These are phyloP conservation scores for Steinernema feltiae DNA, from an alignment of 1,140 invertebrate genomes.

Conservation along the genomic window DNA sequence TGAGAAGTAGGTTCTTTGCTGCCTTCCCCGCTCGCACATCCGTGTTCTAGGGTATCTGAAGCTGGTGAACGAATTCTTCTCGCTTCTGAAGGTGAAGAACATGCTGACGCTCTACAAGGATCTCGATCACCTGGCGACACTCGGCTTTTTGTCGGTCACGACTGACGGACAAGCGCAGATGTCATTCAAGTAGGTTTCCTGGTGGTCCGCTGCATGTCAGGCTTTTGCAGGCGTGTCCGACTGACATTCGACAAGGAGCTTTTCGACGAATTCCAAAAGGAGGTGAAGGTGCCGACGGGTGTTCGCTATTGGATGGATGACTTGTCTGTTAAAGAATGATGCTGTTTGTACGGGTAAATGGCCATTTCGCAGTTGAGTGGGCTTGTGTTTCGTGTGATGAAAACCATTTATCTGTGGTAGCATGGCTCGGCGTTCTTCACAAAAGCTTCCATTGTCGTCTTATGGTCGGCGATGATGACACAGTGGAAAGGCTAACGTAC, in stretches of 20 bases:
- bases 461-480: slow-evolving; percentile 27
- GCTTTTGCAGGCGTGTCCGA: background rate
- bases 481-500: slow-evolving; percentile 26
- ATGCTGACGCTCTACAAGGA: background rate
- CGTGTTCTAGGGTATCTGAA: background rate
- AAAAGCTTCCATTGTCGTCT: slow-evolving; percentile 24
- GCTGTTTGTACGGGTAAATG: too few relatives aligned
- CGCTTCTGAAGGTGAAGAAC: background rate
- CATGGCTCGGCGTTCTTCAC: slow-evolving; percentile 22
- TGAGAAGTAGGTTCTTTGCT: too few relatives aligned
- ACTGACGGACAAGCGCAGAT: background rate
- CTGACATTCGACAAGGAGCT: background rate
- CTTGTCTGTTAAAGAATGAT: too few relatives aligned
- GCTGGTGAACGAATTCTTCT: background rate
- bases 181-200: background rate
- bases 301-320: background rate
- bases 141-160: background rate
- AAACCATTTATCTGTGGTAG: too few relatives aligned
- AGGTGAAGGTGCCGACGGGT: background rate
- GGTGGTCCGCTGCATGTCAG: background rate
- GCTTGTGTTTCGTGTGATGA: too few relatives aligned
- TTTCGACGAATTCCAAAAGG: background rate
- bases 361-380: too few relatives aligned
- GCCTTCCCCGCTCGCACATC: too few relatives aligned
- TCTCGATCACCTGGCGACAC: background rate